phyloP scores from a whole-genome alignment of 2,888 invertebrate species.

The Lasioglossum leucozonium region DNA sequence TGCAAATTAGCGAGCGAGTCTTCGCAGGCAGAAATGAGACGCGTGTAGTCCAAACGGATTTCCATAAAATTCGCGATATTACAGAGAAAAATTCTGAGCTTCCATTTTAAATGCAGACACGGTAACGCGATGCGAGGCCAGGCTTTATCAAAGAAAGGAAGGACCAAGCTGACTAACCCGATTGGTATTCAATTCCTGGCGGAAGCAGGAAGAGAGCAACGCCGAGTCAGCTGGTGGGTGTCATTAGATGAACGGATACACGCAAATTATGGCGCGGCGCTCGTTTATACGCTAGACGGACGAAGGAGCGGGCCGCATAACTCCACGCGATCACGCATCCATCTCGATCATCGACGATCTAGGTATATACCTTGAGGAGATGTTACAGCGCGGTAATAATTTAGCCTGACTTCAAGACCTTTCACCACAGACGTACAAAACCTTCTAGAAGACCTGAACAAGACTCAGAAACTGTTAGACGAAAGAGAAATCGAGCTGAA shows the following conservation, averaged over 20 bases:
- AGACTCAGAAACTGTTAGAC: too few species aligned
- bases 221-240: constrained; percentile 22
- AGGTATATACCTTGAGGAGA: background rate
- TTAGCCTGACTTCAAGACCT: background rate
- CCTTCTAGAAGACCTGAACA: background rate
- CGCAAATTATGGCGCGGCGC: constrained; percentile 55
- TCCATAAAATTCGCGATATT: background rate
- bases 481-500: too few species aligned
- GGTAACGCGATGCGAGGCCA: background rate
- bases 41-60: background rate
- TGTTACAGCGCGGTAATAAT: background rate
- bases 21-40: background rate
- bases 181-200: constrained; percentile 3
- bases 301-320: constrained; percentile 60
- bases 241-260: constrained; percentile 55
- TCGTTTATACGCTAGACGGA: constrained; percentile 65
- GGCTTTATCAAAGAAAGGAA: background rate
- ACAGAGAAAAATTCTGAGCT: background rate
- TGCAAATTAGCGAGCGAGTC: background rate
- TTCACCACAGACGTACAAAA: background rate
- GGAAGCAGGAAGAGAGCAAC: constrained; percentile 25
- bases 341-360: constrained; percentile 22
- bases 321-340: constrained; percentile 60
- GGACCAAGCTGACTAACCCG: constrained; percentile 7
- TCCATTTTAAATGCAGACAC: background rate